Evolutionary conservation across 2,888 invertebrate genomes (phyloP), one percentile per base, ranked within the genome.

Genomic region (Lepeophtheirus nordmannii): DNA sequence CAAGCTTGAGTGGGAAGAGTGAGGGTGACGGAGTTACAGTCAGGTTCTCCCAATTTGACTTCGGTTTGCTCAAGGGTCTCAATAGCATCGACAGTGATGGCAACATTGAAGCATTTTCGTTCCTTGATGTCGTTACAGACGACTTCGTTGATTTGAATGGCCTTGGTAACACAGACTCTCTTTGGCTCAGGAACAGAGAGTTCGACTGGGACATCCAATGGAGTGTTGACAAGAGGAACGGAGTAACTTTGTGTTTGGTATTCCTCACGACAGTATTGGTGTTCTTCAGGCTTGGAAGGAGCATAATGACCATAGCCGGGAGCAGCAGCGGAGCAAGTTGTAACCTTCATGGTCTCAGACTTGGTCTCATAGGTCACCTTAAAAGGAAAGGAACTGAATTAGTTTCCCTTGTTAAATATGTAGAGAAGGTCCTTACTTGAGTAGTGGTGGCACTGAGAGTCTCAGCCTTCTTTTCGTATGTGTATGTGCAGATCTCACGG

Each of bases 271-370:
- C 65, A 65, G 65, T 65, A 65, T 58, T 65, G 65, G 39, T 65
- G 65, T 38, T 65, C 65, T 30, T 56, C 65, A 17, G 53, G 53
- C 53, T 46, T 46, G 30, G 39, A 9, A 58, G 14, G 17, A 17
- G 46, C 63, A 37, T 63, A 56, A 8, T 63, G 63, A 56, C 63
- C 63, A 38, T 65, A 65, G 20, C 58, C 65, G 17, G 53, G 14
- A 20, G 39, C 62, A 17, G 65, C 53, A 20, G 65, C 23, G 1
- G 22, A 37, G 65, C 65, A 65, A 38, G 58, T 65, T 23, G 65
- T 65, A 11, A 65, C 65, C 65, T 59, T 65, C 65, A 65, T 65
- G 58, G 65, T 65, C 58, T 65, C 65, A 59, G 65, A 39, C 40
- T 65, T 65, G 38, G 30, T 40, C 39, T 58, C 65, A 59, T 65